Percentiles rank a stretch among this genome's conserved stretches.
Evolutionary conservation across 2,797 vertebrate genomes (phyloP).

Genomic region (Poeciliopsis turneri): DNA sequence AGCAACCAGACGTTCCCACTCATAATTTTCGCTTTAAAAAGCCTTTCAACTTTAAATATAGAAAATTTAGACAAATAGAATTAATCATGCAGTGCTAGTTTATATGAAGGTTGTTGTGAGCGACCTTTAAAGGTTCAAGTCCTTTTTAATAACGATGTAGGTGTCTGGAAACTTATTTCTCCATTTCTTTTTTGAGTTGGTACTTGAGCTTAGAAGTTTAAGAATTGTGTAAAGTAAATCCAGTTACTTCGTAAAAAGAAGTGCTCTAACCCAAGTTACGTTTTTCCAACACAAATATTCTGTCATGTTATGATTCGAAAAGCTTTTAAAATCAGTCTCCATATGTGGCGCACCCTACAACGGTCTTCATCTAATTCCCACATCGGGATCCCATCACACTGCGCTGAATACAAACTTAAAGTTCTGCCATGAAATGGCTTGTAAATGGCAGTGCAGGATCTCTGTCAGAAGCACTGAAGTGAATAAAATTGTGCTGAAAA

Average conservation of each 20-base stretch:
- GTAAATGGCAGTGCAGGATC: constrained; percentile 57
- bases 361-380: constrained; percentile 47
- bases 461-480: constrained; percentile 60
- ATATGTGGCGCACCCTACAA: constrained; percentile 27
- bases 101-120: neutral
- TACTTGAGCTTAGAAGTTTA: neutral
- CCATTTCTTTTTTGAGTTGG: neutral
- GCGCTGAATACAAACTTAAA: constrained; percentile 51
- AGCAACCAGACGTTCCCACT: neutral
- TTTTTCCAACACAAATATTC: constrained; percentile 20
- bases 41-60: neutral
- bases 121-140: neutral
- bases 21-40: neutral
- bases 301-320: constrained; percentile 42
- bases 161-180: neutral
- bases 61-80: neutral
- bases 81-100: neutral
- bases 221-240: constrained; percentile 34
- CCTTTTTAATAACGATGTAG: neutral
- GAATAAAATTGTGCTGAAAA: constrained; percentile 70
- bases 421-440: constrained; percentile 51
- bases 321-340: constrained; percentile 43
- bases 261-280: constrained; percentile 31
- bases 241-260: constrained; percentile 23
- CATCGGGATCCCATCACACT: constrained; percentile 52